These are phyloP conservation scores for Tinea trinotella DNA, from an alignment of 2,888 invertebrate genomes.

Conservation along the genomic window DNA sequence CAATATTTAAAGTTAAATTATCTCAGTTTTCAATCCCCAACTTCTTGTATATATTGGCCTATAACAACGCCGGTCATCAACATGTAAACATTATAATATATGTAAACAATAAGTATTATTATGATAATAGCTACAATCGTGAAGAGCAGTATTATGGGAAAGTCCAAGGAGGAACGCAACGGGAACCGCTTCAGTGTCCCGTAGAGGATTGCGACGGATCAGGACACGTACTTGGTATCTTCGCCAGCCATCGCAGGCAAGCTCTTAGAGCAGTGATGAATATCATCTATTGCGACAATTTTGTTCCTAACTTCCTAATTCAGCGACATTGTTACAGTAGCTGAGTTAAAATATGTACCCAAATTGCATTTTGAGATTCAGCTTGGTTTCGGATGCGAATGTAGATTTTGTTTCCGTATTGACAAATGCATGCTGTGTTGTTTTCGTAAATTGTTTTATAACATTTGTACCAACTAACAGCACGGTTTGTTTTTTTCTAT, in stretches of 20 bases:
- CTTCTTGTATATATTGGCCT: too few species aligned
- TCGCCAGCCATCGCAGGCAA: conserved; percentile 91
- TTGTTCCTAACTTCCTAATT: conserved; percentile 37
- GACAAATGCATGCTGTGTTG: neutral
- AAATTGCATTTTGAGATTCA: neutral
- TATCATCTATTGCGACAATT: neutral
- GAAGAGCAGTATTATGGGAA: conserved; percentile 52
- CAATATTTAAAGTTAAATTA: too few species aligned
- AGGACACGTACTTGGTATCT: conserved; percentile 91
- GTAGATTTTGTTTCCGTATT: conserved; percentile 2
- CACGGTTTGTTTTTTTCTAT: neutral
- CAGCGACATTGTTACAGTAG: conserved; percentile 76
- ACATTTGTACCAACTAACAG: neutral
- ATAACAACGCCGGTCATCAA: too few species aligned
- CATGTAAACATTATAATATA: too few species aligned
- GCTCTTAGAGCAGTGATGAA: conserved; percentile 37
- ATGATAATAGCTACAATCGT: conserved; percentile 50
- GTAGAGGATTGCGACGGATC: conserved; percentile 87
- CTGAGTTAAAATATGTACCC: neutral
- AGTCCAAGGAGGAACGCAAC: conserved; percentile 71
- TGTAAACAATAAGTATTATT: neutral
- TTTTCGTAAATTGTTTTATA: neutral
- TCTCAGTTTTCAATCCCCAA: too few species aligned
- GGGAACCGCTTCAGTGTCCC: conserved; percentile 86
- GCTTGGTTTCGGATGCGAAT: neutral